Evolutionary conservation across 2,113 vertebrate genomes (phyloP), one percentile per base, ranked within the genome.

Genomic region (Labrus mixtus): DNA sequence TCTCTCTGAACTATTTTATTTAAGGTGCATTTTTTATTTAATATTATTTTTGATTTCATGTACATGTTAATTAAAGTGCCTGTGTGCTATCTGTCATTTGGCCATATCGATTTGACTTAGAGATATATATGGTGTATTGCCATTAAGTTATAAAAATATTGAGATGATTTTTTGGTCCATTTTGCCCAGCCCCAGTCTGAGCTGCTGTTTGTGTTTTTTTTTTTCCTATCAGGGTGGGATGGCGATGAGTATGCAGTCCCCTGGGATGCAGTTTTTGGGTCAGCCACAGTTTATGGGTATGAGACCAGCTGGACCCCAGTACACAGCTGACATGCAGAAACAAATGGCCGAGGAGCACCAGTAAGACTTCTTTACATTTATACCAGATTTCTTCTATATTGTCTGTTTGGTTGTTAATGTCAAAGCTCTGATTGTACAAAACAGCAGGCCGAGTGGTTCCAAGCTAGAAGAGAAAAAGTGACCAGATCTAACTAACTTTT

Each of bases 291-390:
- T 96, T 87, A 90, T 99, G 92, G 95, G 96, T 13, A 97, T 99
- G 95, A 96, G 96, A 58, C 91, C 95, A 1, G 75, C 97, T 0
- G 95, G 94, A 58, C 96, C 97, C 0, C 97, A 96, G 76, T 99
- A 97, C 81, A 94, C 87, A 4, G 95, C 94, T 0, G 98, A 98
- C 90, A 95, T 99, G 93, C 97, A 98, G 93, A 99, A 98, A 87
- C 97, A 99, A 86, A 98, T 98, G 95, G 97, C 95, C 0, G 98
- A 99, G 92, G 97, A 98, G 66, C 97, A 99, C 66, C 97, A 98
- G 98, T 99, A 94, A 97, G 97, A 83, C 39, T 11, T 59, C 6
- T 53, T 81, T 39, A 56, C n/a, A 45, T 11, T 15, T 10, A 16
- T 37, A 15, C 3, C 41, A n/a, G n/a, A n/a, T n/a, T 62, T 33